phyloP scores from a whole-genome alignment of 2,888 invertebrate species.

The Aspidapion aeneum region DNA sequence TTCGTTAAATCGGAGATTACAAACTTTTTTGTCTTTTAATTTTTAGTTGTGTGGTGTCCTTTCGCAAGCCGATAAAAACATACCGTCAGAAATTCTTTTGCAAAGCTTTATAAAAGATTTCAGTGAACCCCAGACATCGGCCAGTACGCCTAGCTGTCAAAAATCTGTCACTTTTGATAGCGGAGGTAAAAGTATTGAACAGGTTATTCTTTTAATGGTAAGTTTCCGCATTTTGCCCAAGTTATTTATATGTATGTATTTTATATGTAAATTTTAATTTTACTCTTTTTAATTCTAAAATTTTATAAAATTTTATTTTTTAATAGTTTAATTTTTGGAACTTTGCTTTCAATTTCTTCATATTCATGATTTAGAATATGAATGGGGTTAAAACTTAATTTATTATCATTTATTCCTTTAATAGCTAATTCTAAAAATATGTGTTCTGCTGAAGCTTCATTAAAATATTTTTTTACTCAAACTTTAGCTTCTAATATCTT shows the following conservation, averaged over 20 bases:
- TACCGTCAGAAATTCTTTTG: conserved; percentile 23
- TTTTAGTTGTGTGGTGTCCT: conserved; percentile 37
- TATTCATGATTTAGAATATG: too few relatives aligned
- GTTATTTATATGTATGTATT: not conserved
- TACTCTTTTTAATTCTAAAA: too few relatives aligned
- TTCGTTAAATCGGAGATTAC: too few relatives aligned
- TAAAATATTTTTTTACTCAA: too few relatives aligned
- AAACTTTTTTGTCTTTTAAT: not conserved
- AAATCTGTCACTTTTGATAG: conserved; percentile 4
- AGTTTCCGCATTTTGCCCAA: not conserved
- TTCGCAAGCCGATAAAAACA: conserved; percentile 25
- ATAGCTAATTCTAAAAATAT: too few relatives aligned
- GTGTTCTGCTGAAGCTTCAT: too few relatives aligned
- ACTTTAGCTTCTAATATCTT: too few relatives aligned
- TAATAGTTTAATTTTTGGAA: too few relatives aligned
- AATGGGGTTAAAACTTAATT: too few relatives aligned
- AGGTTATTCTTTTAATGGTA: conserved; percentile 54
- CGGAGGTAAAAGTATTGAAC: conserved; percentile 39
- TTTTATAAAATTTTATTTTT: too few relatives aligned
- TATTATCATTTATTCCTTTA: too few relatives aligned
- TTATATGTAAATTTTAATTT: not conserved
- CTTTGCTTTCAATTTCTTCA: too few relatives aligned
- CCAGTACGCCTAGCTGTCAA: not conserved
- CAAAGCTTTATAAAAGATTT: conserved; percentile 33
- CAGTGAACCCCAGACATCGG: conserved; percentile 9